These are phyloP conservation scores for Drosophila meridiana DNA, from an alignment of 2,888 invertebrate species.

Conservation along the genomic window DNA sequence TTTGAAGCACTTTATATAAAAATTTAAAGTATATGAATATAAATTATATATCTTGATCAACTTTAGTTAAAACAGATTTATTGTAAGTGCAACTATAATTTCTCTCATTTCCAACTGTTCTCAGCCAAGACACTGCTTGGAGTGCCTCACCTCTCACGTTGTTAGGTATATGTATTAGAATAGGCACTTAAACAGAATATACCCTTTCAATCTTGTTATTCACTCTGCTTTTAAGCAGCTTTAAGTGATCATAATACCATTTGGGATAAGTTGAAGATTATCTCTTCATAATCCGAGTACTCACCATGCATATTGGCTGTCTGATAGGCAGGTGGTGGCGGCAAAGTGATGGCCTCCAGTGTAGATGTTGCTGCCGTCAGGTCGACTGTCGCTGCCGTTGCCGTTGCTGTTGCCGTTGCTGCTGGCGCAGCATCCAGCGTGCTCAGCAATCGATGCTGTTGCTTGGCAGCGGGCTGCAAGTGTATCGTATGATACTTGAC, in stretches of 20 bases:
- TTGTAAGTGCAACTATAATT: background rate
- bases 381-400: constrained; percentile 18
- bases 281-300: constrained; percentile 43
- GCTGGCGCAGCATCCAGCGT: constrained; percentile 33
- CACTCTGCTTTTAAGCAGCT: constrained; percentile 3
- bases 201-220: background rate
- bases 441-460: constrained; percentile 60
- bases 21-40: background rate
- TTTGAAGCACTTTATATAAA: background rate
- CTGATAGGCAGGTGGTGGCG: constrained; percentile 84
- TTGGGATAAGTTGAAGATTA: background rate
- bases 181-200: background rate
- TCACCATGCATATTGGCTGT: constrained; percentile 85
- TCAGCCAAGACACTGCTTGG: background rate
- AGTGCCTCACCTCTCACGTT: background rate
- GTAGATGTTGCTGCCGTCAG: constrained; percentile 52
- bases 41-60: too few species aligned
- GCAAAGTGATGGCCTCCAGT: constrained; percentile 72
- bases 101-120: background rate
- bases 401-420: constrained; percentile 1
- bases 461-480: constrained; percentile 78
- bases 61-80: background rate
- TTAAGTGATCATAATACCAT: background rate
- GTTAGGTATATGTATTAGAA: background rate
- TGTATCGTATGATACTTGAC: constrained; percentile 85